Evolutionary conservation across 2,888 invertebrate genomes (phyloP), one percentile per base, ranked within the genome.

Genomic region (Drosophila tripunctata): DNA sequence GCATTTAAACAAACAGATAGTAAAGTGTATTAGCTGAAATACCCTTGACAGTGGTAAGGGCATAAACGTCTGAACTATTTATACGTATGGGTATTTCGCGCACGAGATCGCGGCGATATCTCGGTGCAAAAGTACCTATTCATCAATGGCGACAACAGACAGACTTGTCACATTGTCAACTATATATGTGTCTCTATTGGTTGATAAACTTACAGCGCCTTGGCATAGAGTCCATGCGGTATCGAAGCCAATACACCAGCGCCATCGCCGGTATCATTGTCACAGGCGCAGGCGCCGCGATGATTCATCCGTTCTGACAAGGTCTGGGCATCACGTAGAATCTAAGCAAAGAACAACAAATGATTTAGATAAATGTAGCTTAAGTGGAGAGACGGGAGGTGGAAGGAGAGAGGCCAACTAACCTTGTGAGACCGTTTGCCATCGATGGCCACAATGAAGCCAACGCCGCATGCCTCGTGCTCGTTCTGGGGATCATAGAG

Each of bases 221-320:
- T 94, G 77, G 94, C 93, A 92, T 99, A 99, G 91, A 98, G 95
- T 87, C 95, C 94, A 92, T 99, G 98, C 40, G 99, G 99, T 90
- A 99, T 98, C 87, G 98, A 98, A 71, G 97, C 96, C 89, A 99
- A 94, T 66, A 99, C 97, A 58, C 99, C 99, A 69, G 99, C 99
- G 70, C 99, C 99, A 92, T 99, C 99, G 61, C 99, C 99, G 51
- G 99, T 98, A 92, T 99, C 98, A 92, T 99, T 99, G 93, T 99
- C 99, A 93, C 99, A 98, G 36, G 98, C 98, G 92, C 98, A 99
- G 48, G 99, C 99, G 88, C 99, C 99, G 77, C 99, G 96, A 93
- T 99, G 99, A 93, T 98, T 97, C 99, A 99, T 99, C 89, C 99
- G 96, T 91, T 96, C 95, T 66, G 99, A 96, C 92, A 99, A 94